Conservation (phyloP, 2,113 vertebrate genomes). For the Ophiodon elongatus region DNA sequence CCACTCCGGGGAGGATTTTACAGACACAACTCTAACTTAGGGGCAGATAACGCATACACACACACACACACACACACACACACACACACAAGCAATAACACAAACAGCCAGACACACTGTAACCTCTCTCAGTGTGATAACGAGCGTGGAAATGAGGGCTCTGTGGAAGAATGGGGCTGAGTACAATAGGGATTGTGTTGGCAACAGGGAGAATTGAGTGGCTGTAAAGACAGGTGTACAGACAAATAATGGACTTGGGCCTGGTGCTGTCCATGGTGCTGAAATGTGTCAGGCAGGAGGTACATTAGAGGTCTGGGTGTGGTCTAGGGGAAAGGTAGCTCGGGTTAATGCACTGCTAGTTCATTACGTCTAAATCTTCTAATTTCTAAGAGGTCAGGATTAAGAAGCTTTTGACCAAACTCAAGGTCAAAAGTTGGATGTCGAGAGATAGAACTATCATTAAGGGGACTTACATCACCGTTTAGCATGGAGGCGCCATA, state of each 20-base stretch:
- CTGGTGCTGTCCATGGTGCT: constrained; percentile 64
- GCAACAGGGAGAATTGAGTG: constrained; percentile 61
- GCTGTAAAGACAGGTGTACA: constrained; percentile 69
- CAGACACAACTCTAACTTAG: constrained; percentile 80
- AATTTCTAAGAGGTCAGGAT: not conserved
- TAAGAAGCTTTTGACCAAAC: not conserved
- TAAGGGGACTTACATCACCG: not conserved
- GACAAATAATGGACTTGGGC: constrained; percentile 62
- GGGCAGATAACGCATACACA: constrained; percentile 74
- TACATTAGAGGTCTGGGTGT: constrained; percentile 11
- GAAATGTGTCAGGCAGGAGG: constrained; percentile 47
- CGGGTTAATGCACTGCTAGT: not conserved
- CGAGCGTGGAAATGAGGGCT: constrained; percentile 79
- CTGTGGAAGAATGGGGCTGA: constrained; percentile 71
- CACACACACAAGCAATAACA: constrained; percentile 60
- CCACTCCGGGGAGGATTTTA: constrained; percentile 81
- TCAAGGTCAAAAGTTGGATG: not conserved
- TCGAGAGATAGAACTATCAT: not conserved
- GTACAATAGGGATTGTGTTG: constrained; percentile 77
- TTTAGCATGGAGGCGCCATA: not conserved
- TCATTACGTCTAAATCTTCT: not conserved
- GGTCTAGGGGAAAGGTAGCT: not conserved
- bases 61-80: constrained; percentile 28
- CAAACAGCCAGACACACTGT: constrained; percentile 66
- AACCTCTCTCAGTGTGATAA: constrained; percentile 77